Base-by-base conservation (phyloP, 2,888 invertebrate species). In the Rhagonycha fulva region DNA sequence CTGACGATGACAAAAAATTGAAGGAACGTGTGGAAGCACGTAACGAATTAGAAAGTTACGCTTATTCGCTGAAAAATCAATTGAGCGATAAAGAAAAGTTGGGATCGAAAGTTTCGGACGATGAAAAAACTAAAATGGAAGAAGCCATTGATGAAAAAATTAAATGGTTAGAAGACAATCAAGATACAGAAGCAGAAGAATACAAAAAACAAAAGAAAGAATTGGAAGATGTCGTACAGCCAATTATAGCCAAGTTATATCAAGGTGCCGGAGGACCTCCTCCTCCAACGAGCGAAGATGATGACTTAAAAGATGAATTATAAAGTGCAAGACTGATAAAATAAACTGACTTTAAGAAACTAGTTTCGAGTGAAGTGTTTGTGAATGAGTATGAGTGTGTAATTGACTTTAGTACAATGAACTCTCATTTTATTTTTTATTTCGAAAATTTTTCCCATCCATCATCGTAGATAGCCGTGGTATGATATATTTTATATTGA, bases 51-150 rank as follows among this genome's bases (percentile, higher is more conserved):
- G 99, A 99, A 89, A 96, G 96, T 75, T 98, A 98, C 84, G 97
- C 98, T 0, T 99, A 99, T 89, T 97, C 98, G 3, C 91, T 99
- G 78, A 99, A 99, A 91, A 99, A 98, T 89, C 98, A 98, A 88
- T 91, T 99, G 30, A 92, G 92, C 74, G 99, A 99, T 87, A 99
- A 99, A 89, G 98, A 98, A 83, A 99, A 99, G 87, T 92, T 99
- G 75, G 99, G 98, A 61, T 93, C 96, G 71, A 99, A 98, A 88
- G 88, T 92, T 63, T 93, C 93, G 76, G 96, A 95, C 24, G 95
- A 95, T 0, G 99, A 99, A 82, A 99, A 98, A 88, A 89, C 94
- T 7, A 98, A 96, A 86, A 96, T 99, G 92, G 97, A 98, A 86
- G 94, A 95, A 83, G 97, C 96, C n/a, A 95, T 99, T 81, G 98